Evolutionary conservation across 2,113 vertebrate genomes (phyloP), one percentile per base, ranked within the genome.

Genomic region (Connochaetes taurinus): DNA sequence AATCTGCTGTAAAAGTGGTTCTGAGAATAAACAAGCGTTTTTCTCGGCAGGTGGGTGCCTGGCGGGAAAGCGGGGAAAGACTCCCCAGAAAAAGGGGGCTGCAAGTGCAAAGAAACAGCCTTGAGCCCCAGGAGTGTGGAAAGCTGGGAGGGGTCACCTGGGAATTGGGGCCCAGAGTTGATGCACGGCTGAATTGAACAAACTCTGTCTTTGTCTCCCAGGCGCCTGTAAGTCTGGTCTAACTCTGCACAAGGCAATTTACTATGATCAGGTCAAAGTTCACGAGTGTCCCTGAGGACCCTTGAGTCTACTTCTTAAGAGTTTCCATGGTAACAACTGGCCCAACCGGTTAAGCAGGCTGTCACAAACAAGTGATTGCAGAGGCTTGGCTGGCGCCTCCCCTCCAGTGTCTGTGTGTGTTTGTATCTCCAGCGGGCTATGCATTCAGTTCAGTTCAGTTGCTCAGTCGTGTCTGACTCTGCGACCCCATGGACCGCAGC

Each of bases 321-420:
- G 13, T 40, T 84, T 43, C 58, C 45, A 13, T 7, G 1, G 43
- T 74, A 74, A 57, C 80, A 27, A 19, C 64, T 15, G 43, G 81
- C 43, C 6, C 47, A 4, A 52, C 81, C 4, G 7, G 94, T 90
- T 85, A 78, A 43, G 29, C 64, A 3, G 19, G 2, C 36, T 15
- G 17, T 23, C 4, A 4, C 27, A 19, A 36, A 21, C n/a, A 7
- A 21, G 33, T 5, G 53, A 27, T 1, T 4, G 0, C 8, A 2
- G 17, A 33, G 23, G 40, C 27, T 31, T 13, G 43, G 47, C 40
- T 0, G 1, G 7, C 23, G 17, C 12, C 62, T 23, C 33, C 57
- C 80, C 10, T 21, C 13, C 12, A 2, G 1, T 0, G 31, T 36
- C 13, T 11, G 36, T 0, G 33, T 36, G n/a, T 11, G n/a, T 36